A percentile compares a stretch with the other conserved stretches of the same genome.
These are phyloP conservation scores for Oriolus oriolus DNA, from an alignment of 2,113 vertebrate species.

Conservation along the genomic window DNA sequence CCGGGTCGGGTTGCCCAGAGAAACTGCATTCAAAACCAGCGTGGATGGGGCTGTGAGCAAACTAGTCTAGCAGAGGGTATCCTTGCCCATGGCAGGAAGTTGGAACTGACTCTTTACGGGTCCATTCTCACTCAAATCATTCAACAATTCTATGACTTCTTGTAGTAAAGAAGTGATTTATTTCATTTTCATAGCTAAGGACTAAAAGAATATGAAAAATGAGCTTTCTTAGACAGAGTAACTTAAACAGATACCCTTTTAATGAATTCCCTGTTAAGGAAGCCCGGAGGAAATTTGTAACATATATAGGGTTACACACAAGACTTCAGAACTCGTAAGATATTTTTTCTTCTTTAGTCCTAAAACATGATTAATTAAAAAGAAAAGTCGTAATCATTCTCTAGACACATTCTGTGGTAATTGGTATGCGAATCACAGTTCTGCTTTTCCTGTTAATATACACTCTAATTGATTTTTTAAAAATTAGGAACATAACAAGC, in stretches of 20 bases:
- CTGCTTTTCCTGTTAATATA: background rate
- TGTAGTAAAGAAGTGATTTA: background rate
- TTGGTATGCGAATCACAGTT: background rate
- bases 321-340: background rate
- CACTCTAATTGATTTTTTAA: background rate
- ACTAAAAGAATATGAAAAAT: background rate
- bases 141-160: background rate
- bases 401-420: background rate
- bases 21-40: background rate
- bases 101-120: background rate
- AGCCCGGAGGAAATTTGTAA: background rate
- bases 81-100: background rate
- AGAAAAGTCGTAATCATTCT: background rate
- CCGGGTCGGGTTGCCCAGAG: fast-evolving
- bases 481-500: background rate
- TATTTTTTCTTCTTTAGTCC: background rate
- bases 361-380: background rate
- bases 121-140: background rate
- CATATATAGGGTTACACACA: background rate
- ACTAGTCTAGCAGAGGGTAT: too few species aligned
- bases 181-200: background rate
- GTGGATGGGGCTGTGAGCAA: background rate
- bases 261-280: background rate
- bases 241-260: background rate
- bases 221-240: background rate